phyloP scores from a whole-genome alignment of 2,797 vertebrate genomes.

The Falco cherrug region DNA sequence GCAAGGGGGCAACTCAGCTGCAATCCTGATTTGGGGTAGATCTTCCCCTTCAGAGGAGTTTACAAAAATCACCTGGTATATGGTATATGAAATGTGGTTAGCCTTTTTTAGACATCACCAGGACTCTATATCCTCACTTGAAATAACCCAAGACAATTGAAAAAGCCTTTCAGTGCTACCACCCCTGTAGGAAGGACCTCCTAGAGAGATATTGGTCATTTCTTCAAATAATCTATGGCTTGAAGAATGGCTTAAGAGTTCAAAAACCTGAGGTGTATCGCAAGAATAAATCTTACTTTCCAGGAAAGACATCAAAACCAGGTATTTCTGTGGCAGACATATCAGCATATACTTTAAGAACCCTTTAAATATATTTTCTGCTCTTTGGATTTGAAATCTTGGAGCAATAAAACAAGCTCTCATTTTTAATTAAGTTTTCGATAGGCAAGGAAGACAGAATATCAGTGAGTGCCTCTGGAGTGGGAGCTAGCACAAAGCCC shows the following conservation, averaged over 20 bases:
- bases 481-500: not conserved
- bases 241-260: constrained; percentile 2
- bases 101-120: not conserved
- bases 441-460: not conserved
- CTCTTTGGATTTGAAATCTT: not conserved
- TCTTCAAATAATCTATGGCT: not conserved
- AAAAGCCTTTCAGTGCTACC: not conserved
- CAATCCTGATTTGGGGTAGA: not conserved
- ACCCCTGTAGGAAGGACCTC: not conserved
- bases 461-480: not conserved
- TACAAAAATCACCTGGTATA: not conserved
- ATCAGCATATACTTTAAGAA: not conserved
- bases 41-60: not conserved
- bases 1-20: not conserved
- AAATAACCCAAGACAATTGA: not conserved
- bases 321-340: not conserved
- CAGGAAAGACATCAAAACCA: constrained; percentile 29
- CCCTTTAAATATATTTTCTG: not conserved
- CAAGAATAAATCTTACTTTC: constrained; percentile 11
- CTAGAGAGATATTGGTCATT: not conserved
- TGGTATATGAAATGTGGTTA: not conserved
- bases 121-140: not conserved
- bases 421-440: constrained; percentile 22
- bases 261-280: not conserved
- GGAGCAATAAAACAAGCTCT: not conserved